Percentiles rank a stretch among this genome's conserved stretches.
Conservation (phyloP, 1,140 invertebrate species). For the Drosophila kanapiae region DNA sequence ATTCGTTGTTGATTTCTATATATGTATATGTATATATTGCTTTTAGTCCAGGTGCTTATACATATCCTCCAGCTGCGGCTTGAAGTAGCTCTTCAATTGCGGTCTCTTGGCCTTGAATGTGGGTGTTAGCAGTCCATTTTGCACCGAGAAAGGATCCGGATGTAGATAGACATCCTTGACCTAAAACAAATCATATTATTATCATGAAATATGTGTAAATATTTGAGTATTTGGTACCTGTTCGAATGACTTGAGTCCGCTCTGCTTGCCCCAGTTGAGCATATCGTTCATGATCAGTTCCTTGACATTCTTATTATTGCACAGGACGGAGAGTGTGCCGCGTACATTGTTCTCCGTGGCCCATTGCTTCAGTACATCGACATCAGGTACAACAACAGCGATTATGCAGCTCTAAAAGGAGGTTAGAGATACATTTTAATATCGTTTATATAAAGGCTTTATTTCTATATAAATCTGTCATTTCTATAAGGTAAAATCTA, state of each 20-base stretch:
- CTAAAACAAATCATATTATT: constrained; percentile 86
- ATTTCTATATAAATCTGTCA: neutral
- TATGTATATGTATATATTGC: constrained; percentile 32
- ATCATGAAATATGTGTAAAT: neutral
- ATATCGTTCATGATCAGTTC: constrained; percentile 96
- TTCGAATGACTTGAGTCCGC: constrained; percentile 97
- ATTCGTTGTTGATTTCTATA: constrained; percentile 52
- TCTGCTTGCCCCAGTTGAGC: constrained; percentile 93
- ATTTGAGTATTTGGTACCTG: constrained; percentile 89
- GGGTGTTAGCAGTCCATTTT: constrained; percentile 98
- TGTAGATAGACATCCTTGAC: constrained; percentile 98
- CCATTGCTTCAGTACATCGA: constrained; percentile 96
- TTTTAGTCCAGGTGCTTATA: constrained; percentile 88
- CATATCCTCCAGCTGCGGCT: constrained; percentile 95
- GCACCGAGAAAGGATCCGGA: constrained; percentile 97
- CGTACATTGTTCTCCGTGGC: constrained; percentile 93
- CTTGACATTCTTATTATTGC: constrained; percentile 95
- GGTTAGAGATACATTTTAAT: neutral
- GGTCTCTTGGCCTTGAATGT: constrained; percentile 98
- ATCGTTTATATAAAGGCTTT: no score
- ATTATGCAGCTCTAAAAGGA: constrained; percentile 94
- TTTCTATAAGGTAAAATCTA: no score
- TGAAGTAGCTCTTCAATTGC: constrained; percentile 95
- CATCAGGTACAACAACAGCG: constrained; percentile 97
- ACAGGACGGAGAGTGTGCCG: constrained; percentile 95